phyloP scores from a whole-genome alignment of 2,888 invertebrate genomes.

The Pyrrhosoma nymphula region DNA sequence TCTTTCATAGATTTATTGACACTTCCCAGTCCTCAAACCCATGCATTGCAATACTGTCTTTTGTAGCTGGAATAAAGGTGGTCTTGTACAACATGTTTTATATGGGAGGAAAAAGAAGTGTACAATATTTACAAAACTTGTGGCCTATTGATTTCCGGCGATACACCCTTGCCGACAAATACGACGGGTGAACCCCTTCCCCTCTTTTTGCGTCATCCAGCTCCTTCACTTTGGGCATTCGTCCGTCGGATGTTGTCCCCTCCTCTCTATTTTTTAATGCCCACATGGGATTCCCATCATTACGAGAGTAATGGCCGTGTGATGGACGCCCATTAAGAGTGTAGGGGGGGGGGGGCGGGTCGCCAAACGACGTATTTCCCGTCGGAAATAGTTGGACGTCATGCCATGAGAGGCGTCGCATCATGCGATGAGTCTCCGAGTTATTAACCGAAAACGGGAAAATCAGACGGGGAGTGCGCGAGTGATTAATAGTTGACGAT shows the following conservation, averaged over 20 bases:
- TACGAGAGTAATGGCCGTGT: not conserved
- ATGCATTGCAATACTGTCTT: no score
- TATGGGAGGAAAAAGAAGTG: no score
- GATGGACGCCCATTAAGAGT: not conserved
- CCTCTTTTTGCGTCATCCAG: not conserved
- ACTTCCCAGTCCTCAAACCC: no score
- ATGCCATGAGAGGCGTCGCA: not conserved
- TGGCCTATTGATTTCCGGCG: no score
- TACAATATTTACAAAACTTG: no score
- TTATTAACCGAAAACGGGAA: not conserved
- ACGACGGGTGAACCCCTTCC: not conserved
- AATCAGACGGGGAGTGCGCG: not conserved
- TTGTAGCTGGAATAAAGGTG: no score
- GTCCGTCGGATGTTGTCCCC: not conserved
- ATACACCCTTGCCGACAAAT: not conserved
- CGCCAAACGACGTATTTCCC: not conserved
- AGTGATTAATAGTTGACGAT: not conserved
- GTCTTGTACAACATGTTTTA: no score
- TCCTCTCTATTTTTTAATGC: not conserved
- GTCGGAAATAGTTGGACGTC: not conserved
- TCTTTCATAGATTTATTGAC: no score
- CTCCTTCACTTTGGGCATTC: not conserved
- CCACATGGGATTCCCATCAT: not conserved
- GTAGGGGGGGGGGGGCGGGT: not conserved
- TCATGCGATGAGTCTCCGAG: not conserved